A percentile compares a stretch with the other conserved stretches of the same genome.
These are phyloP conservation scores for Drosophila oshimai DNA, from an alignment of 1,140 invertebrate species.

Conservation along the genomic window DNA sequence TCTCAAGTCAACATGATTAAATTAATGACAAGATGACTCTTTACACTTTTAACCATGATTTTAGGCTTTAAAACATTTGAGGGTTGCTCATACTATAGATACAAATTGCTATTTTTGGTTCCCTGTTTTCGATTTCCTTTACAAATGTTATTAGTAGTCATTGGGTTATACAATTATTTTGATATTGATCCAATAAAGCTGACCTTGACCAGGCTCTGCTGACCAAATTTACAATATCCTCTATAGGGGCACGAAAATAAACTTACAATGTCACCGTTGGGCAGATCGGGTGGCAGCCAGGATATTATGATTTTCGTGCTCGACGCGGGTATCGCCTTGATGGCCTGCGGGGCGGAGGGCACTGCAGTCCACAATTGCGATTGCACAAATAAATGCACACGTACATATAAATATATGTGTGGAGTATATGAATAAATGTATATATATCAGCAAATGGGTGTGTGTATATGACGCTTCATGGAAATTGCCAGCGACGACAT, in stretches of 20 bases:
- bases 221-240: slow-evolving; percentile 1
- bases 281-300: slow-evolving; percentile 90
- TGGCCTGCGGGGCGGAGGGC: slow-evolving; percentile 92
- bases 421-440: slow-evolving; percentile 55
- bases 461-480: slow-evolving; percentile 45
- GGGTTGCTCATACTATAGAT: too few relatives aligned
- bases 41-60: too few relatives aligned
- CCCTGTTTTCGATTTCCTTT: too few relatives aligned
- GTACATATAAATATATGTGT: slow-evolving; percentile 32
- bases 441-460: slow-evolving; percentile 31
- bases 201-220: not conserved
- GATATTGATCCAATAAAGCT: not conserved
- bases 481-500: slow-evolving; percentile 50
- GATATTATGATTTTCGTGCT: slow-evolving; percentile 93
- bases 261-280: slow-evolving; percentile 89
- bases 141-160: too few relatives aligned
- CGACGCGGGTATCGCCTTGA: slow-evolving; percentile 93
- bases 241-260: not conserved
- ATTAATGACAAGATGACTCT: too few relatives aligned
- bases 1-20: too few relatives aligned
- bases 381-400: slow-evolving; percentile 31
- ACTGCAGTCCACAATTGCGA: slow-evolving; percentile 83
- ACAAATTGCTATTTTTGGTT: too few relatives aligned
- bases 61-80: too few relatives aligned
- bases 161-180: not conserved